These are phyloP conservation scores for Tapirus indicus DNA, from an alignment of 2,797 vertebrate species.

Conservation along the genomic window DNA sequence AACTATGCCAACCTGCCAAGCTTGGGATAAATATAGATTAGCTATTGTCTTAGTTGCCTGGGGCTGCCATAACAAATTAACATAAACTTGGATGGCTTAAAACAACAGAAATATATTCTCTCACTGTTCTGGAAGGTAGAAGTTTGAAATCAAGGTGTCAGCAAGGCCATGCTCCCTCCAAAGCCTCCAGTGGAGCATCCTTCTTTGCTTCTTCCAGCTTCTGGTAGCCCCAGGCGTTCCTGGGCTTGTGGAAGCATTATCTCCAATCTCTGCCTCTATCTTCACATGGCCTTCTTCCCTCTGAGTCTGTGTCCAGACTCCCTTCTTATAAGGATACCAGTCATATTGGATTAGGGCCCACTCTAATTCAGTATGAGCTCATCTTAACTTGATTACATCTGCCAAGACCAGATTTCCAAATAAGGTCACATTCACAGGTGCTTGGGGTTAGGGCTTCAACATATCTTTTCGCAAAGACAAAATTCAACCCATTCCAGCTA, in stretches of 20 bases:
- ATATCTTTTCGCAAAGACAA: neutral
- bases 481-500: neutral
- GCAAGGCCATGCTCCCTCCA: neutral
- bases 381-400: neutral
- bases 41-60: constrained; percentile 6
- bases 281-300: neutral
- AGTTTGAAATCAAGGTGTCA: neutral
- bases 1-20: neutral
- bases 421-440: neutral
- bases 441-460: neutral
- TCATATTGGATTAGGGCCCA: neutral
- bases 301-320: neutral
- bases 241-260: neutral
- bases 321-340: neutral
- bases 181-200: neutral
- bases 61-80: constrained; percentile 12
- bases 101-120: neutral
- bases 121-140: neutral
- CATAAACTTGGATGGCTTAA: neutral
- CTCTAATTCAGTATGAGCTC: neutral
- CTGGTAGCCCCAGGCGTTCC: neutral
- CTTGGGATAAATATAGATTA: constrained; percentile 32
- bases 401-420: neutral
- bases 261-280: neutral
- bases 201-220: neutral